Base-by-base conservation (phyloP, 1,140 invertebrate genomes). In the Sesamia nonagrioides region DNA sequence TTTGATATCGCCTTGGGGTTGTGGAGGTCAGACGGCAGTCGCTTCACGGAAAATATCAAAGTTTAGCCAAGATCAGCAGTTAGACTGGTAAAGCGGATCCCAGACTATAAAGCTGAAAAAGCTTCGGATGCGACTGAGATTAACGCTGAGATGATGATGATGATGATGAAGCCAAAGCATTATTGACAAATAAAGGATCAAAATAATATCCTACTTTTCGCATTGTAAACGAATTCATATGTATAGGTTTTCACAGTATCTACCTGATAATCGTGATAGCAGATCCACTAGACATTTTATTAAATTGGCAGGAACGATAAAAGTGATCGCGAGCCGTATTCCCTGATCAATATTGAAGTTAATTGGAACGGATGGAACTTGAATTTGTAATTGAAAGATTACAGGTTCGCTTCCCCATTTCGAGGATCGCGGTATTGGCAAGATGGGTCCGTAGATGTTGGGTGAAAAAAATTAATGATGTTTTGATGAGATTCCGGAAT, bases 301-400 rank as follows among this genome's bases (percentile, higher is more conserved):
- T 80, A 82, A 86, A 86, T 86, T 86, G 83, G 78, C 78, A 82
- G 61, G 61, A 77, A 21, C 78, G 77, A 83, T 82, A 78, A 82
- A 82, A 81, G 81, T 79, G 74, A 78, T 71, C 60, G 77, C 71
- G 75, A 72, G 60, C 80, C 35, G 56, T 80, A 83, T 83, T 82
- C 82, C 82, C 82, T 82, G 86, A 86, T 86, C 85, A 85, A 87
- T 90, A 87, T 86, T 77, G 81, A 88, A 90, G 80, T 89, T 90
- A 89, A 90, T 90, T 90, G 89, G 85, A 85, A 85, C 69, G 78
- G 85, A 91, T 89, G 86, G 83, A 72, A 84, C 87, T 91, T 86
- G 88, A 91, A 88, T 89, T 86, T 82, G 85, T 89, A 91, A 91
- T 89, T 87, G 89, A 88, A 88, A 91, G 87, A 91, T 89, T 89